Conservation (phyloP, 2,888 invertebrate species). For the Pseudococcus jackbeardsleyi region DNA sequence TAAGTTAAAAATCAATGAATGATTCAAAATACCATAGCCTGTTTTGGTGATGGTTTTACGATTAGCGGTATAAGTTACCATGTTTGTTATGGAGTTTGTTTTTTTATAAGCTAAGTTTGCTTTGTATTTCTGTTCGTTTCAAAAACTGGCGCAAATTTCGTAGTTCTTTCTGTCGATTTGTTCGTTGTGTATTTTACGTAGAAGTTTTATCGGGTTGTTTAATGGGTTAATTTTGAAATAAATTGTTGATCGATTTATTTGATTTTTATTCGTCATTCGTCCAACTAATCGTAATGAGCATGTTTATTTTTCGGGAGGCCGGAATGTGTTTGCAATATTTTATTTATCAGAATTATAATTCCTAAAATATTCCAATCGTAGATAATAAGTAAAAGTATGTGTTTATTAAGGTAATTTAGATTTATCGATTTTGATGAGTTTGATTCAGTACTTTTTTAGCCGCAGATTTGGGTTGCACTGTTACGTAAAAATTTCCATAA, state of each 20-base stretch:
- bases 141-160: not conserved
- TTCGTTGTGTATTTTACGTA: not conserved
- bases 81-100: not conserved
- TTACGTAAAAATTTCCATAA: too few species aligned
- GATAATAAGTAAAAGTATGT: too few species aligned
- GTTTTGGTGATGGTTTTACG: not conserved
- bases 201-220: not conserved
- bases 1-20: not conserved
- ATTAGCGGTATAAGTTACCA: slow-evolving; percentile 40
- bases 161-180: not conserved
- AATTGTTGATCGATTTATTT: not conserved
- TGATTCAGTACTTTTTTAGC: too few species aligned
- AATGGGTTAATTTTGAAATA: slow-evolving; percentile 29
- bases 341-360: too few species aligned
- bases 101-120: not conserved
- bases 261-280: not conserved
- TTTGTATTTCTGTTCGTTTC: not conserved
- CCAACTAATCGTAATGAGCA: too few species aligned
- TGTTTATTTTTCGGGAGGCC: too few species aligned
- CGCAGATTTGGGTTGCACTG: too few species aligned
- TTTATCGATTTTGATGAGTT: too few species aligned
- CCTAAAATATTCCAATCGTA: too few species aligned
- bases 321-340: too few species aligned
- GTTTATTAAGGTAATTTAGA: too few species aligned
- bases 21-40: not conserved